Evolutionary conservation across 2,113 vertebrate genomes (phyloP).

Genomic region (Gobiocypris rarus): DNA sequence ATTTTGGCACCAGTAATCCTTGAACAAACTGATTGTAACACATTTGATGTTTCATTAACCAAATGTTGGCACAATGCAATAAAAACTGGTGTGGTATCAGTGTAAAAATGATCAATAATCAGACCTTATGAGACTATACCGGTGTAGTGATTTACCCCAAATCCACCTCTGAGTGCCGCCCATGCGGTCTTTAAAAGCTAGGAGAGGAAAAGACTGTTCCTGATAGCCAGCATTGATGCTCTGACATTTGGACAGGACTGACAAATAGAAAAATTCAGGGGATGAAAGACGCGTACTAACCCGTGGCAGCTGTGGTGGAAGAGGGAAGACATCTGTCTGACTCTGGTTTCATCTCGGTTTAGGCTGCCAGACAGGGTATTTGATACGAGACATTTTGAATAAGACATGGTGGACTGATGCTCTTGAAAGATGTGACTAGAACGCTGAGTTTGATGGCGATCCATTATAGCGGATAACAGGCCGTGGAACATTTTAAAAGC

Average conservation of each 20-base stretch:
- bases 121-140: background rate
- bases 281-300: constrained; percentile 47
- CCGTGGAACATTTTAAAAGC: constrained; percentile 1
- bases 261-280: constrained; percentile 51
- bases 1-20: too few species aligned
- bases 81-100: background rate
- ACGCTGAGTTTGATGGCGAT: constrained; percentile 13
- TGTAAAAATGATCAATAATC: background rate
- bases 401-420: constrained; percentile 35
- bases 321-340: constrained; percentile 35
- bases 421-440: constrained; percentile 24
- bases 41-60: background rate
- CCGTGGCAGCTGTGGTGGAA: constrained; percentile 31
- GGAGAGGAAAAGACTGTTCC: constrained; percentile 42
- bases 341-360: constrained; percentile 50
- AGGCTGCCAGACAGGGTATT: constrained; percentile 33
- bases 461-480: constrained; percentile 7
- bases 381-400: constrained; percentile 20
- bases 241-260: constrained; percentile 51
- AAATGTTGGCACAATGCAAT: background rate
- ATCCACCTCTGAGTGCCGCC: constrained; percentile 26
- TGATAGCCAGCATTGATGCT: constrained; percentile 34
- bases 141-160: background rate
- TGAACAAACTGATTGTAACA: background rate
- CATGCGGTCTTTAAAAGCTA: constrained; percentile 20